Conservation (phyloP, 92 coral and sea anemone species). For the Zoanthus sansibaricus region DNA sequence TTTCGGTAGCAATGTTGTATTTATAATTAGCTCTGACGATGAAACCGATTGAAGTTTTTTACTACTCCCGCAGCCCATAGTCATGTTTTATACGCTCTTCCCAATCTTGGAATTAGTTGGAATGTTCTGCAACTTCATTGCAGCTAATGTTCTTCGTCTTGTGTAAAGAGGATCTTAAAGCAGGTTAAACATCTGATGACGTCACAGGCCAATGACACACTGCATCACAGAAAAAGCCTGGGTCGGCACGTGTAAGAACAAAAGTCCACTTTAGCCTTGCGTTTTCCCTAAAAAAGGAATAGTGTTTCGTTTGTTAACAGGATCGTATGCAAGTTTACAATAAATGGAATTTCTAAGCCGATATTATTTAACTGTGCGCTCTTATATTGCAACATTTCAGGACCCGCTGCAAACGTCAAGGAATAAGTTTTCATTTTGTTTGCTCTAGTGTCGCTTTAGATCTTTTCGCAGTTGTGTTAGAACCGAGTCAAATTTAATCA, state of each 20-base stretch:
- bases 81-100: constrained; percentile 46
- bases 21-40: constrained; percentile 57
- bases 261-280: not conserved
- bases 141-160: not conserved
- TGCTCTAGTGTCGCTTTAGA: no score
- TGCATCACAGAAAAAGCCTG: not conserved
- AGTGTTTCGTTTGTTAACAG: no score
- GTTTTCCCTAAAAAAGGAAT: no score
- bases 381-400: no score
- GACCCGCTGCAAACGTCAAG: no score
- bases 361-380: no score
- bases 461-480: no score
- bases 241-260: not conserved
- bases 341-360: no score
- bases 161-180: not conserved
- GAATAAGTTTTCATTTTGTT: no score
- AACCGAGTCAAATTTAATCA: no score
- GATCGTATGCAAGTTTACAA: no score
- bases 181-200: not conserved
- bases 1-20: constrained; percentile 63
- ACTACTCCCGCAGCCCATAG: constrained; percentile 85
- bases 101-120: not conserved
- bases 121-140: not conserved
- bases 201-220: constrained; percentile 2
- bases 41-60: constrained; percentile 69